phyloP scores from a whole-genome alignment of 2,797 vertebrate species.

The Todus mexicanus region DNA sequence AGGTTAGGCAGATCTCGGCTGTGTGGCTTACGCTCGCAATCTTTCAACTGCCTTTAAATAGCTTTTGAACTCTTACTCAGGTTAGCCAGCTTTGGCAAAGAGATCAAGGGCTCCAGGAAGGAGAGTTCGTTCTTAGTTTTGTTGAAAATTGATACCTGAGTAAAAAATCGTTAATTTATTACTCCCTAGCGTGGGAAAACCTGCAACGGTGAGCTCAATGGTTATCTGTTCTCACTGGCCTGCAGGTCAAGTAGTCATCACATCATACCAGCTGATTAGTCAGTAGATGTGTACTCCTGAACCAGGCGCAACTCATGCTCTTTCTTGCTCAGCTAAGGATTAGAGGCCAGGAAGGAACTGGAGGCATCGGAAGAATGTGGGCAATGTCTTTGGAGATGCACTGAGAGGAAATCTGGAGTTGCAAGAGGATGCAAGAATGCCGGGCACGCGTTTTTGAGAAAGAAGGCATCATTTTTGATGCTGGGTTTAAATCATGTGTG shows the following conservation, averaged over 20 bases:
- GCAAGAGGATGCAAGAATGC: neutral
- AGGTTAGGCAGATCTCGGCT: neutral
- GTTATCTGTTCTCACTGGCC: neutral
- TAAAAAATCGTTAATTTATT: neutral
- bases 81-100: neutral
- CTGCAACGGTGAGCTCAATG: neutral
- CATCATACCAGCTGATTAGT: neutral
- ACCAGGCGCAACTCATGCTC: neutral
- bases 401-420: neutral
- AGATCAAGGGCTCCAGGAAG: neutral
- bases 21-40: neutral
- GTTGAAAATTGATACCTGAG: neutral
- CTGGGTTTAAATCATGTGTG: neutral
- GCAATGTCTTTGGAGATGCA: neutral
- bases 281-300: neutral
- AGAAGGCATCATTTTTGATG: neutral
- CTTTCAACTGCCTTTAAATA: neutral
- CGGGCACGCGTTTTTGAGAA: neutral
- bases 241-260: neutral
- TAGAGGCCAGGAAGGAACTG: neutral
- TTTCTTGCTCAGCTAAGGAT: neutral
- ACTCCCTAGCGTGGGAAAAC: neutral
- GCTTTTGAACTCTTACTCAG: neutral
- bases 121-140: neutral
- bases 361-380: neutral